A percentile compares a stretch with the other conserved stretches of the same genome.
Evolutionary conservation across 2,113 vertebrate species (phyloP).

Genomic region (Atractosteus spatula): DNA sequence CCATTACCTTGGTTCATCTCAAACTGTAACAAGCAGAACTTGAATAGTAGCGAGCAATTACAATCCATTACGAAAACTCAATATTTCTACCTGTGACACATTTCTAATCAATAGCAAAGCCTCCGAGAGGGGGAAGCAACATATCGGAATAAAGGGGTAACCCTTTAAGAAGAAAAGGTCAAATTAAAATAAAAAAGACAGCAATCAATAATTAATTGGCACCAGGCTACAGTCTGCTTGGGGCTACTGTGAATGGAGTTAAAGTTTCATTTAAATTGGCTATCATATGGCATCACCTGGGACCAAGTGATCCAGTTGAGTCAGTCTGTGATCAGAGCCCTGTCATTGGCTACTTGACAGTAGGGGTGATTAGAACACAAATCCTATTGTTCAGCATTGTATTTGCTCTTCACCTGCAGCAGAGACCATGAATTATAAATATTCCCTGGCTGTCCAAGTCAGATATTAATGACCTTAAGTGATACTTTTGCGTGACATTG

Average conservation of each 20-base stretch:
- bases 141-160: constrained; percentile 1
- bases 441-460: background rate
- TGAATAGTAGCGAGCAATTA: too few species aligned
- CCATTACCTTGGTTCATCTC: too few species aligned
- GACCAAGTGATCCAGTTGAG: constrained; percentile 6
- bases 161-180: constrained; percentile 13
- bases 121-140: background rate
- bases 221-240: constrained; percentile 35
- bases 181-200: background rate
- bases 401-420: background rate
- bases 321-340: constrained; percentile 10
- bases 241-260: constrained; percentile 24
- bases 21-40: too few species aligned
- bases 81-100: background rate
- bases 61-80: too few species aligned
- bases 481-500: too few species aligned
- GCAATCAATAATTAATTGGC: constrained; percentile 48
- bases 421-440: constrained; percentile 14
- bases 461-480: background rate
- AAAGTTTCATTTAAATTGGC: constrained; percentile 20
- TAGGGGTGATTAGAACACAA: background rate
- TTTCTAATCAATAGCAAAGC: background rate
- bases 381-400: background rate
- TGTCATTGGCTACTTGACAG: background rate
- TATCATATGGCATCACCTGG: constrained; percentile 21